Base-by-base conservation (phyloP, 2,113 vertebrate species). In the Dolichotis patagonum region DNA sequence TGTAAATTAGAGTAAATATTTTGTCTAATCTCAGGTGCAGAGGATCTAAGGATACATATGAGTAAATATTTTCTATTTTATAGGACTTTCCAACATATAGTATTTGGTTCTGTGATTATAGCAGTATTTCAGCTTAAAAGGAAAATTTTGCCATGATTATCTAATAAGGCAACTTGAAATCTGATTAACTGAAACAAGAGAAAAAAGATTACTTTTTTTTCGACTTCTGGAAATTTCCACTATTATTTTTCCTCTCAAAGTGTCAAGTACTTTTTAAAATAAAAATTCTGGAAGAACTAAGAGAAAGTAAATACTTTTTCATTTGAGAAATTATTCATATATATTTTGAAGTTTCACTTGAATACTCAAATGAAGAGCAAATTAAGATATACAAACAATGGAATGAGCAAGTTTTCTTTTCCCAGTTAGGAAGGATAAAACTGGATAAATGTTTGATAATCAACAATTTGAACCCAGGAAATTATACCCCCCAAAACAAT, bases 251-350 rank as follows among this genome's bases (percentile, higher is more conserved):
- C 43, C 46, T 32, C 8, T 35, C 22, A 62, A 46, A 38, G 83
- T 78, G 19, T 60, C 0, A 49, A 96, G 77, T 41, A 97, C 96
- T 56, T 77, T 94, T 95, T 97, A 90, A 94, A 83, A 91, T 41
- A 81, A 81, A 32, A 92, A 96, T 77, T 41, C 96, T 88, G 88
- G 41, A 93, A 17, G 60, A 85, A 93, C 28, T 81, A 62, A 85
- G 80, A 38, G 88, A 43, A 49, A 82, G 56, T 35, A 19, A 41
- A 17, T 71, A 71, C 4, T 77, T 75, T 46, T 46, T 77, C 12
- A 7, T 38, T 89, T 96, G 97, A 97, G 97, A 97, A 96, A 97
- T 96, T 92, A 96, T 94, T 89, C 87, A 81, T 84, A 71, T 60
- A 97, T 97, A 97, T 92, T 97, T 73, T 83, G 97, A 90, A 98